A percentile compares a stretch with the other conserved stretches of the same genome.
phyloP scores from a whole-genome alignment of 2,888 invertebrate species.

The Odontocerum albicorne region DNA sequence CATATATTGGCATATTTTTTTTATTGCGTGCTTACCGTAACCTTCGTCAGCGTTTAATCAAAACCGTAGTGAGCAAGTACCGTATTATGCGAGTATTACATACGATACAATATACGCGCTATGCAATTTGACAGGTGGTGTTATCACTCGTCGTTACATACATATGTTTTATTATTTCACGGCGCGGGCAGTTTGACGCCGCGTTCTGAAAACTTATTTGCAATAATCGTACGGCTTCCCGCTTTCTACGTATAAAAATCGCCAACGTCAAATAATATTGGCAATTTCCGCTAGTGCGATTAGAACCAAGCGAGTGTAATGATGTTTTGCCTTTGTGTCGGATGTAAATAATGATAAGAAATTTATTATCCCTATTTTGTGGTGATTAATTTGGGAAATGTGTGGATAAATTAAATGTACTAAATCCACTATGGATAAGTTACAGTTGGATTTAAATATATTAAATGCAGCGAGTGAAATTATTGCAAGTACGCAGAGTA shows the following conservation, averaged over 20 bases:
- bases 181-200: slow-evolving; percentile 5
- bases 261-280: slow-evolving; percentile 11
- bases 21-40: not conserved
- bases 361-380: slow-evolving; percentile 11
- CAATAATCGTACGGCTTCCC: slow-evolving; percentile 26
- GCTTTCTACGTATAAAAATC: slow-evolving; percentile 24
- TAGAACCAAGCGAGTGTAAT: slow-evolving; percentile 14
- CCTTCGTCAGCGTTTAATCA: slow-evolving; percentile 3
- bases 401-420: not conserved
- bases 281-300: slow-evolving; percentile 17
- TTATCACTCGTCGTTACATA: slow-evolving; percentile 16
- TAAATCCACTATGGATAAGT: slow-evolving; percentile 30
- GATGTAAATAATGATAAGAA: slow-evolving; percentile 22
- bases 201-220: slow-evolving; percentile 17
- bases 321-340: slow-evolving; percentile 20
- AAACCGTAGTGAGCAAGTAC: too few relatives aligned
- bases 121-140: slow-evolving; percentile 18
- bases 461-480: slow-evolving; percentile 11
- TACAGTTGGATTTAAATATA: slow-evolving; percentile 29
- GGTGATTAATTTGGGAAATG: not conserved
- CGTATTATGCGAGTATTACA: too few relatives aligned
- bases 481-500: slow-evolving; percentile 1
- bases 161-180: slow-evolving; percentile 19
- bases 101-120: too few relatives aligned
- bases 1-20: too few relatives aligned